Percentiles rank a stretch among this genome's conserved stretches.
phyloP scores from a whole-genome alignment of 2,797 vertebrate species.

The Diplodus sargus region DNA sequence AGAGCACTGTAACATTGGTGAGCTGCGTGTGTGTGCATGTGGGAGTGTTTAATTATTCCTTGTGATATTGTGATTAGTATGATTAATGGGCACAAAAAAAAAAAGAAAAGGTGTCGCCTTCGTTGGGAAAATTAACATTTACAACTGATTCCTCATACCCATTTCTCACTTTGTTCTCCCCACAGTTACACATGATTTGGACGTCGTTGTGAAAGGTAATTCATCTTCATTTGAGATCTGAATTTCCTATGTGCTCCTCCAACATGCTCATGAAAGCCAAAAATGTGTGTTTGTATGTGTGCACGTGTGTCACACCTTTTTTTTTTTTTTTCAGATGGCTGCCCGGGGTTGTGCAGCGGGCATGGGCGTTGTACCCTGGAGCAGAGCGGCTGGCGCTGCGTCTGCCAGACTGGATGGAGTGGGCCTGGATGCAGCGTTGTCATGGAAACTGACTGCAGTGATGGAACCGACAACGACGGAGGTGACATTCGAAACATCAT shows the following conservation, averaged over 20 bases:
- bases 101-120: constrained; percentile 30
- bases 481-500: constrained; percentile 86
- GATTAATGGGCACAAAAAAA: constrained; percentile 27
- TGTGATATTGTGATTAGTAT: constrained; percentile 60
- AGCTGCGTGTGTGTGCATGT: constrained; percentile 63
- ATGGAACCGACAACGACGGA: constrained; percentile 97
- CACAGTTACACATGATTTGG: constrained; percentile 81
- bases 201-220: constrained; percentile 82
- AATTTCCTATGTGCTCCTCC: constrained; percentile 11
- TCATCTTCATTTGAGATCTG: constrained; percentile 34
- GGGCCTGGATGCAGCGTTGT: constrained; percentile 95
- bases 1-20: constrained; percentile 96
- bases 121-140: constrained; percentile 36
- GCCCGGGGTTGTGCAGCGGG: constrained; percentile 96
- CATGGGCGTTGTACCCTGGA: constrained; percentile 97
- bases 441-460: constrained; percentile 98
- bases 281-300: not conserved
- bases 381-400: constrained; percentile 98
- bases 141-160: constrained; percentile 22
- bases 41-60: constrained; percentile 57
- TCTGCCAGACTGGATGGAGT: constrained; percentile 98
- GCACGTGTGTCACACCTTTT: constrained; percentile 46
- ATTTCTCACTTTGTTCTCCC: constrained; percentile 41
- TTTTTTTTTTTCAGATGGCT: constrained; percentile 86
- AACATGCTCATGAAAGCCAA: constrained; percentile 26